These are phyloP conservation scores for Ellobius talpinus DNA, from an alignment of 2,113 vertebrate species.

Conservation along the genomic window DNA sequence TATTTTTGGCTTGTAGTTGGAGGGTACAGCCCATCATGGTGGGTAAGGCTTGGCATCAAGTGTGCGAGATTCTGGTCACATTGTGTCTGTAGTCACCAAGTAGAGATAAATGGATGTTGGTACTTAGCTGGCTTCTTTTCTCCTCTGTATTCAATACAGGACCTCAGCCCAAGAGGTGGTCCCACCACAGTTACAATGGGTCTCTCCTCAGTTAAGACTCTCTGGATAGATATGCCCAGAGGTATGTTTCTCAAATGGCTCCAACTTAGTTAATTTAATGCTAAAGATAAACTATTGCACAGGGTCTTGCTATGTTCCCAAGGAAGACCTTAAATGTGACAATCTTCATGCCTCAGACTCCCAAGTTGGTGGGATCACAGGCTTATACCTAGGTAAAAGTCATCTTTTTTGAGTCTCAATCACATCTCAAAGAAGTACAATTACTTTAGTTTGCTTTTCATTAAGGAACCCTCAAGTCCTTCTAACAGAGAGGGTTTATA, in stretches of 20 bases:
- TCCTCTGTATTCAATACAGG: not conserved
- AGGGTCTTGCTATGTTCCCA: not conserved
- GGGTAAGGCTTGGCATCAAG: not conserved
- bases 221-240: not conserved
- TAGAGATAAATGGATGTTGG: not conserved
- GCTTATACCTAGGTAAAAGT: not conserved
- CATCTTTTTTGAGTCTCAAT: not conserved
- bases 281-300: not conserved
- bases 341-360: too few relatives aligned
- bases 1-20: not conserved
- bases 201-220: not conserved
- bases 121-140: not conserved
- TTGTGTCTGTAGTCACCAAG: not conserved
- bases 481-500: not conserved
- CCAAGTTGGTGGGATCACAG: not conserved
- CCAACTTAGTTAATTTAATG: not conserved
- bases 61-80: not conserved
- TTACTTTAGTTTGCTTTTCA: too few relatives aligned
- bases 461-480: not conserved
- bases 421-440: too few relatives aligned
- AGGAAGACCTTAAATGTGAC: not conserved
- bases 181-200: not conserved
- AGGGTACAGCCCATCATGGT: not conserved
- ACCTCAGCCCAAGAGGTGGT: not conserved
- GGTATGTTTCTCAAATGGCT: not conserved